These are phyloP conservation scores for Pionites leucogaster DNA, from an alignment of 2,113 vertebrate genomes.

Conservation along the genomic window DNA sequence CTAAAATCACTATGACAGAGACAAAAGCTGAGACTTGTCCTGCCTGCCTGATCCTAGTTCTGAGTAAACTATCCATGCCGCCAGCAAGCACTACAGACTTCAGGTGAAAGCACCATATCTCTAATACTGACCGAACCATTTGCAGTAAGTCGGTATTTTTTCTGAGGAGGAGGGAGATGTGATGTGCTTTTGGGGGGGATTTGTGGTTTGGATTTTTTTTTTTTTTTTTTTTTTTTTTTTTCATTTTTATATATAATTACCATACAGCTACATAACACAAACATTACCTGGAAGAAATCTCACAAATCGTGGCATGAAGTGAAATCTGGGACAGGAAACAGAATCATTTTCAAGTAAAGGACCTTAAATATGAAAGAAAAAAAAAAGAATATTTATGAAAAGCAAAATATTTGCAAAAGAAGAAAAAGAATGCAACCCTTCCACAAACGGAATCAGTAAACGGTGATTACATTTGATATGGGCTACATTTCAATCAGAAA, in stretches of 20 bases:
- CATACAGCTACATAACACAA: neutral
- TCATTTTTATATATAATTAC: neutral
- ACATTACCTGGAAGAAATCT: slow-evolving; percentile 92
- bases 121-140: neutral
- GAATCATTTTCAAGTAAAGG: slow-evolving; percentile 80
- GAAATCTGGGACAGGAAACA: slow-evolving; percentile 87
- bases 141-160: neutral
- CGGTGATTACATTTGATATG: neutral
- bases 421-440: neutral
- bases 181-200: neutral
- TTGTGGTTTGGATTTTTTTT: neutral
- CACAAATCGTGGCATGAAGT: slow-evolving; percentile 98
- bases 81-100: neutral
- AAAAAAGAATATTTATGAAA: neutral
- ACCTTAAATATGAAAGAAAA: slow-evolving; percentile 70
- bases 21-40: neutral
- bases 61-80: neutral
- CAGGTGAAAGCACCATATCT: neutral
- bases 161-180: fast-evolving
- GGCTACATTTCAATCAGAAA: neutral
- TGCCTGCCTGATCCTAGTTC: neutral
- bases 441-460: neutral
- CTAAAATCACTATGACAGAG: neutral
- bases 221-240: neutral
- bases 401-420: neutral